Percentiles rank a stretch among this genome's conserved stretches.
Conservation (phyloP, 2,113 vertebrate species). For the Catagonus wagneri region DNA sequence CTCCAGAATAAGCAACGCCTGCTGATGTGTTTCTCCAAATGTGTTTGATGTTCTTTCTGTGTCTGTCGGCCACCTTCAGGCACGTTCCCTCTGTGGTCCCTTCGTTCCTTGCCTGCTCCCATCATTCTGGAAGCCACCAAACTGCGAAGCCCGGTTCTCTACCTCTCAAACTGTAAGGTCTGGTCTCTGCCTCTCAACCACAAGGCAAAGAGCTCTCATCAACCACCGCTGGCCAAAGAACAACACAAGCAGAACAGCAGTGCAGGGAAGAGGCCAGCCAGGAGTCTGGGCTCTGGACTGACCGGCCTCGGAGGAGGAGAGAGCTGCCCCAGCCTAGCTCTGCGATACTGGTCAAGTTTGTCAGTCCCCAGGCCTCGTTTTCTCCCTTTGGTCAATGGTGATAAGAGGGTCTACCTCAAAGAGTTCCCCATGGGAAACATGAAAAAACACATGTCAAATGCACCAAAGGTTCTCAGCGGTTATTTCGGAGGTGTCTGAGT, state of each 20-base stretch:
- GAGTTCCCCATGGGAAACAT: not conserved
- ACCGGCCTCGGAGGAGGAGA: not conserved
- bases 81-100: not conserved
- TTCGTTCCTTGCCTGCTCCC: not conserved
- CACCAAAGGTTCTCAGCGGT: not conserved
- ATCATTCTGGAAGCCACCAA: not conserved
- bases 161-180: not conserved
- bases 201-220: not conserved
- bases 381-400: not conserved
- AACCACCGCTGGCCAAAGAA: not conserved
- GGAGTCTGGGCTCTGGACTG: not conserved
- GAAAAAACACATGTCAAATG: not conserved
- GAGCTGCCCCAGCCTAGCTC: not conserved
- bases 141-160: not conserved
- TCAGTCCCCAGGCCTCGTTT: not conserved
- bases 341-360: not conserved
- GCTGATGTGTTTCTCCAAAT: not conserved
- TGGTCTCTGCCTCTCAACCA: too few species aligned
- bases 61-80: not conserved
- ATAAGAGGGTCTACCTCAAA: not conserved
- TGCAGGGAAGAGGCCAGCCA: fast-evolving
- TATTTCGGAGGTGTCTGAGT: not conserved
- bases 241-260: fast-evolving
- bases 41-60: not conserved
- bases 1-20: not conserved